A percentile compares a stretch with the other conserved stretches of the same genome.
These are phyloP conservation scores for Gnatocerus cornutus DNA, from an alignment of 2,888 invertebrate genomes.

Conservation along the genomic window DNA sequence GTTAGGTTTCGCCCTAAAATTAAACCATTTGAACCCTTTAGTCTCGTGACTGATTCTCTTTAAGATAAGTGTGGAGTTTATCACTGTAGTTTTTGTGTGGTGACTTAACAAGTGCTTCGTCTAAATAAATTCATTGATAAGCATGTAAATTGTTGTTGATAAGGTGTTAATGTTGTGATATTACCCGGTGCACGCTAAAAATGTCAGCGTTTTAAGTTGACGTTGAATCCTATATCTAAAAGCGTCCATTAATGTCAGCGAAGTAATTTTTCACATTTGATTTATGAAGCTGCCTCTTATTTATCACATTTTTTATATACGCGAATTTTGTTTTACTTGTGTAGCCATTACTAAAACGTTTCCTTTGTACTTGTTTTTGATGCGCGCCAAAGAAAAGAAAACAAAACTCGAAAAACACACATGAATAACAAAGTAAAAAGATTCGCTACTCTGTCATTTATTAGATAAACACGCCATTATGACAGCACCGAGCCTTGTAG, in stretches of 20 bases:
- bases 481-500: not conserved
- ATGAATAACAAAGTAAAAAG: conserved; percentile 24
- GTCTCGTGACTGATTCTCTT: conserved; percentile 19
- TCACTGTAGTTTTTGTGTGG: conserved; percentile 17
- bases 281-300: conserved; percentile 51
- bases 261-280: conserved; percentile 54
- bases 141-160: conserved; percentile 42
- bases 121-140: conserved; percentile 44
- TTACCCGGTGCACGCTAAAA: conserved; percentile 41
- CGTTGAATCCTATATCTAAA: conserved; percentile 51
- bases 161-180: conserved; percentile 44
- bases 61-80: conserved; percentile 21
- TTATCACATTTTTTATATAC: conserved; percentile 52
- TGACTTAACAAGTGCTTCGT: conserved; percentile 23
- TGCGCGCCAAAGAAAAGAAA: conserved; percentile 6
- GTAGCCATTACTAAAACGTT: conserved; percentile 47
- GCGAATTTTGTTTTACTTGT: conserved; percentile 48
- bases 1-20: not conserved
- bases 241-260: conserved; percentile 53
- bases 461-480: conserved; percentile 20
- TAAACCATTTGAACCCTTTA: conserved; percentile 15
- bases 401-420: conserved; percentile 18
- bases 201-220: conserved; percentile 53
- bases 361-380: conserved; percentile 43
- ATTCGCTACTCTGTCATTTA: conserved; percentile 2